Conservation (phyloP, 2,113 vertebrate species). For the Aegithalos caudatus region DNA sequence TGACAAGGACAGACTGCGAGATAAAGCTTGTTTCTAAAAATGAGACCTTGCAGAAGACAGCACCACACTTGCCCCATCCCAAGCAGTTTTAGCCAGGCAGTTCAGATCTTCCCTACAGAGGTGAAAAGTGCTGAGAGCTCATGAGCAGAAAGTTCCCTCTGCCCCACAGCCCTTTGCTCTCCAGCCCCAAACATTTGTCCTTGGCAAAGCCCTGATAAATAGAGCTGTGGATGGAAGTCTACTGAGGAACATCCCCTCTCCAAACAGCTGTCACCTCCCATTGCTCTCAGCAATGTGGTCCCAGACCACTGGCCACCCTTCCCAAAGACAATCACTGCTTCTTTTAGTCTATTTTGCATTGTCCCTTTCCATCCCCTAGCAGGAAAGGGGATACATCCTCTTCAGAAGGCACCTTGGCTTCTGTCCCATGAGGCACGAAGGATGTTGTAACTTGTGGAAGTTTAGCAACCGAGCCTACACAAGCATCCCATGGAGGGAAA, state of each 20-base stretch:
- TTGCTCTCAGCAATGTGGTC: background rate
- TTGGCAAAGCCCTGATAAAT: background rate
- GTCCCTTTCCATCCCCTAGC: background rate
- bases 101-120: background rate
- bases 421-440: background rate
- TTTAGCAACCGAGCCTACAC: background rate
- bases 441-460: background rate
- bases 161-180: background rate
- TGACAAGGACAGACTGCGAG: background rate
- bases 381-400: background rate
- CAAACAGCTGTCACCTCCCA: background rate
- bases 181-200: background rate
- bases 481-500: background rate
- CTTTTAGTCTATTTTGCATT: background rate
- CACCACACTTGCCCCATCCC: background rate
- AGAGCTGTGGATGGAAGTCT: background rate
- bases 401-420: background rate
- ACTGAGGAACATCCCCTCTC: background rate
- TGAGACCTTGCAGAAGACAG: background rate
- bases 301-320: fast-evolving
- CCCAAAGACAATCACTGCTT: background rate
- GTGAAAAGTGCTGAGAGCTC: background rate
- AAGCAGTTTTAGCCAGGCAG: fast-evolving
- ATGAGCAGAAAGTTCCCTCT: background rate
- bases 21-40: background rate